phyloP scores from a whole-genome alignment of 1,140 invertebrate genomes.

The Leptestheria dahalacensis region DNA sequence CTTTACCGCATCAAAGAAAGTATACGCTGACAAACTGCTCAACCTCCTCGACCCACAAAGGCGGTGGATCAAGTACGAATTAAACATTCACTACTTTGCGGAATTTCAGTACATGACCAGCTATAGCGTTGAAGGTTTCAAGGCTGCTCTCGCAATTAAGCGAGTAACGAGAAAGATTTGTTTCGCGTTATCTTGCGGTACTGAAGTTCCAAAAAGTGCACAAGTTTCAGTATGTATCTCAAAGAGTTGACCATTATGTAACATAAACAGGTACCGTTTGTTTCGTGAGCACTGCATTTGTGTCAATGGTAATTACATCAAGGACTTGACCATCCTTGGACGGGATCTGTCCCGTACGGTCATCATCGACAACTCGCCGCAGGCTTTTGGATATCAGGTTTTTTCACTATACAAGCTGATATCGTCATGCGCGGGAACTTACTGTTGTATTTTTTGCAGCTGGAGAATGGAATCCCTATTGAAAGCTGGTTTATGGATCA shows the following conservation, averaged over 20 bases:
- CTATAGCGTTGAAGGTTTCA: too few relatives aligned
- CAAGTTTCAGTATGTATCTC: neutral
- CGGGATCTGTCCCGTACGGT: slow-evolving; percentile 81
- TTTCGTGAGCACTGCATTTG: slow-evolving; percentile 92
- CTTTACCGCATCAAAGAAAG: slow-evolving; percentile 89
- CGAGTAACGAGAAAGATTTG: too few relatives aligned
- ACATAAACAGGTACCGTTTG: slow-evolving; percentile 45
- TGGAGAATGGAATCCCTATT: slow-evolving; percentile 94
- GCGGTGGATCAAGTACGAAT: slow-evolving; percentile 70
- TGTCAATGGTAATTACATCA: slow-evolving; percentile 92
- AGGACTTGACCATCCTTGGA: slow-evolving; percentile 84
- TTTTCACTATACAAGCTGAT: neutral
- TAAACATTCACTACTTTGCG: too few relatives aligned
- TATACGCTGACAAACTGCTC: slow-evolving; percentile 88
- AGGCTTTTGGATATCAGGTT: slow-evolving; percentile 80
- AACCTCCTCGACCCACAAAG: slow-evolving; percentile 82
- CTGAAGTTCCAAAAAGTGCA: too few relatives aligned
- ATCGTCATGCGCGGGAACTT: too few relatives aligned
- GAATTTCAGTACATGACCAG: too few relatives aligned
- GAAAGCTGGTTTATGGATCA: slow-evolving; percentile 93
- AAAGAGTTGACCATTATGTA: neutral
- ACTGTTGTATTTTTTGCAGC: slow-evolving; percentile 40
- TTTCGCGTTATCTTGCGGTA: too few relatives aligned
- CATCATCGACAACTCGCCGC: slow-evolving; percentile 84
- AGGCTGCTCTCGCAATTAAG: too few relatives aligned